A percentile compares a stretch with the other conserved stretches of the same genome.
These are phyloP conservation scores for Salvelinus sp. DNA, from an alignment of 2,113 vertebrate species.

Conservation along the genomic window DNA sequence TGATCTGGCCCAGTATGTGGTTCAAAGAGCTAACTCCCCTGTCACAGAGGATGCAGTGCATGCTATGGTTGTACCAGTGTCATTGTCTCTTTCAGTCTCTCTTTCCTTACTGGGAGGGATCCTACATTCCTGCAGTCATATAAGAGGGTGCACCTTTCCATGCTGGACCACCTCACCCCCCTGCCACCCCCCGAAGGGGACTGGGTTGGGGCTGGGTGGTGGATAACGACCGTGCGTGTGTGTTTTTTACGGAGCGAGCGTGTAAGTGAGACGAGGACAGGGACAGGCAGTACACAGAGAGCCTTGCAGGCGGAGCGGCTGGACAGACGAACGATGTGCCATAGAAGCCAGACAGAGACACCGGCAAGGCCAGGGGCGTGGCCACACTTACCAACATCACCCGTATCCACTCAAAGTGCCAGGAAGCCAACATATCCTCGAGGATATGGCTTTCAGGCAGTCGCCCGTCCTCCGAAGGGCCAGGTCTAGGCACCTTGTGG, in stretches of 20 bases:
- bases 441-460: slow-evolving; percentile 78
- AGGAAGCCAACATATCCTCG: slow-evolving; percentile 81
- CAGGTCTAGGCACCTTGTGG: slow-evolving; percentile 78
- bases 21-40: no score
- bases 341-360: slow-evolving; percentile 49
- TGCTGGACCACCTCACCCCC: background rate
- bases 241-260: background rate
- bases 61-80: no score
- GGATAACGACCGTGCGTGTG: background rate
- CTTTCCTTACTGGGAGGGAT: background rate
- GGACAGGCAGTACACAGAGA: slow-evolving; percentile 30
- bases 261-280: slow-evolving; percentile 48
- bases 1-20: no score
- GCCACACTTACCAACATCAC: slow-evolving; percentile 80
- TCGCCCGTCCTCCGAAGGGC: slow-evolving; percentile 67
- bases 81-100: no score
- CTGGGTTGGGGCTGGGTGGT: background rate
- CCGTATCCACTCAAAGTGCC: slow-evolving; percentile 81
- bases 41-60: no score
- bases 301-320: slow-evolving; percentile 48
- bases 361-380: background rate
- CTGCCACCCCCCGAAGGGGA: background rate
- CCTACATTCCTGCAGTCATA: background rate
- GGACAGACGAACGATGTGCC: slow-evolving; percentile 57
- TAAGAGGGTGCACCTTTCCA: background rate